Evolutionary conservation across 2,888 invertebrate species (phyloP), one percentile per base, ranked within the genome.

Genomic region (Augochlorella aurata): DNA sequence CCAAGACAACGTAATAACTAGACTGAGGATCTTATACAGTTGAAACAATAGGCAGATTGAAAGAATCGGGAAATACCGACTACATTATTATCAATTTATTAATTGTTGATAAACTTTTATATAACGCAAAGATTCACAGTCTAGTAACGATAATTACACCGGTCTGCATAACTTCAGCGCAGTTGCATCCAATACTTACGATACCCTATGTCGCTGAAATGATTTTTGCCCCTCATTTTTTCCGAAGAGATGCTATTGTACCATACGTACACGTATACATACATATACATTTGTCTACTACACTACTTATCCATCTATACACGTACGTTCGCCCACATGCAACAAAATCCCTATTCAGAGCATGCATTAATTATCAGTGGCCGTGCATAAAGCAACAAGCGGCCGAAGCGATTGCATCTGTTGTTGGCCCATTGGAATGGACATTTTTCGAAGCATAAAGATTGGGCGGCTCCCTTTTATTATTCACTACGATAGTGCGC

Each of bases 291-390:
- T 72, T 77, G 75, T 69, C 77, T 74, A 74, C 75, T 67, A 77
- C 70, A 47, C 29, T n/a, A 76, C 70, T 74, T 66, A 72, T 54
- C 63, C 52, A 65, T 67, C 75, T 74, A 78, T 72, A 63, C 74
- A 77, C 69, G 58, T 76, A 73, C 24, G 79, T 50, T 52, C 38
- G 73, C 69, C 77, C 38, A 58, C 74, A 80, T 68, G 83, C 85
- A 85, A 77, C 75, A 68, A 86, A 82, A 79, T 83, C 79, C 79
- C 82, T 83, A 84, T 85, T 86, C 83, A 79, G 68, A 72, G 69
- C 87, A 77, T 80, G 80, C 79, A 85, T 88, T 88, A 89, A 88
- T 89, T 88, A 87, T 77, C 81, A 87, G 71, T 74, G 73, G 84
- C 80, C 16, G 81, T 81, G 85, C 82, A 85, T 84, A 86, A 85